These are phyloP conservation scores for Molossus molossus DNA, from an alignment of 2,797 vertebrate species.

Conservation along the genomic window DNA sequence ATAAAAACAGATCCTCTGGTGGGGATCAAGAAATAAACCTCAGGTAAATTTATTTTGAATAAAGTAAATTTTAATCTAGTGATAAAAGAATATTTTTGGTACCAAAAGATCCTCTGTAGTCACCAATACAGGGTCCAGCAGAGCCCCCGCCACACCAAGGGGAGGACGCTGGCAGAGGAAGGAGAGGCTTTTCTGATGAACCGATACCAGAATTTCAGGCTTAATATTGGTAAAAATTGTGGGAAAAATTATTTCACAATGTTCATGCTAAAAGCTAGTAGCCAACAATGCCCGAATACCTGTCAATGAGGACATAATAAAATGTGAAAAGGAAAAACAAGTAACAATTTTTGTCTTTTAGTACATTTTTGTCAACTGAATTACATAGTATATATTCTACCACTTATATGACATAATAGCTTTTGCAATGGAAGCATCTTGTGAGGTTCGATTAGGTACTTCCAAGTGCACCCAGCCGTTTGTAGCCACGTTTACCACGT, in stretches of 20 bases:
- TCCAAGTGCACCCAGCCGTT: background rate
- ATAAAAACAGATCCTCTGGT: background rate
- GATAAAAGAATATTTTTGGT: slow-evolving; percentile 46
- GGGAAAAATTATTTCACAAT: too few species aligned
- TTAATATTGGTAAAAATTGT: too few species aligned
- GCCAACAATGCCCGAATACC: too few species aligned
- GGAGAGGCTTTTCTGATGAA: too few species aligned
- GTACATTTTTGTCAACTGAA: background rate
- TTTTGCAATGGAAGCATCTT: slow-evolving; percentile 39
- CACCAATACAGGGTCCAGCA: too few species aligned
- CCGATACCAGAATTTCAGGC: too few species aligned
- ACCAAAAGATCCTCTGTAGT: background rate
- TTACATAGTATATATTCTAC: slow-evolving; percentile 3
- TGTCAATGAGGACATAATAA: too few species aligned
- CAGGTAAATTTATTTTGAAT: slow-evolving; percentile 50
- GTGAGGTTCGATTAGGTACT: slow-evolving; percentile 42
- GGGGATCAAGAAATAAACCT: background rate
- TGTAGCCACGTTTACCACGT: background rate
- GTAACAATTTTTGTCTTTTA: slow-evolving; percentile 7
- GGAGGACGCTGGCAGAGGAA: too few species aligned
- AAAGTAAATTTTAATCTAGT: background rate
- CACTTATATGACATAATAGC: background rate
- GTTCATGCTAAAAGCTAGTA: too few species aligned
- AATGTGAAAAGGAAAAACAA: background rate
- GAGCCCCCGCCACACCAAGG: too few species aligned